Evolutionary conservation across 1,140 invertebrate genomes (phyloP).

Genomic region (Mya arenaria): DNA sequence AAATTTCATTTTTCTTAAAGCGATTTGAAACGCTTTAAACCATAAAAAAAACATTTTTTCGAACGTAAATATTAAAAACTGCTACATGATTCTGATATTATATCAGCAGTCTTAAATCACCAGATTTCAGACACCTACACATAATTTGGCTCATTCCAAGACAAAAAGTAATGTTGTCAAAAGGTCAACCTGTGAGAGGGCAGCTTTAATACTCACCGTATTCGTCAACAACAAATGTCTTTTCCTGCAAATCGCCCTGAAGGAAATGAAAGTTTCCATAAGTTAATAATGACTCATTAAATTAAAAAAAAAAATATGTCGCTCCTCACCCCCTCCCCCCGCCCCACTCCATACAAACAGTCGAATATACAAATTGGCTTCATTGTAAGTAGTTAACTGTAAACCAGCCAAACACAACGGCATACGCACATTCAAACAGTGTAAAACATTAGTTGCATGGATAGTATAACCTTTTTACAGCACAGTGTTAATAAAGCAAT

Average conservation of each 20-base stretch:
- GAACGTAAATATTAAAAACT: neutral
- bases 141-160: neutral
- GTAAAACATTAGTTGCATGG: neutral
- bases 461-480: neutral
- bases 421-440: neutral
- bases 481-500: neutral
- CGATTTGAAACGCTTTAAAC: no score
- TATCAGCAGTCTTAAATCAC: neutral
- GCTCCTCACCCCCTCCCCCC: neutral
- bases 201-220: slow-evolving; percentile 51
- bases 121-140: neutral
- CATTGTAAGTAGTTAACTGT: neutral
- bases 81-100: neutral
- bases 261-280: slow-evolving; percentile 9
- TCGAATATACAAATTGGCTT: neutral
- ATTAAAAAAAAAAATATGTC: neutral
- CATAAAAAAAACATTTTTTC: no score
- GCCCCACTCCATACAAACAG: no score
- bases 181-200: no score
- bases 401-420: neutral
- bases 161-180: neutral
- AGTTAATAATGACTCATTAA: neutral
- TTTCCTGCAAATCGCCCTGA: slow-evolving; percentile 50
- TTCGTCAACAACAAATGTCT: slow-evolving; percentile 57
- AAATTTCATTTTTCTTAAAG: no score